Evolutionary conservation across 2,888 invertebrate species (phyloP), one percentile per base, ranked within the genome.

Genomic region (Agonopterix arenella): DNA sequence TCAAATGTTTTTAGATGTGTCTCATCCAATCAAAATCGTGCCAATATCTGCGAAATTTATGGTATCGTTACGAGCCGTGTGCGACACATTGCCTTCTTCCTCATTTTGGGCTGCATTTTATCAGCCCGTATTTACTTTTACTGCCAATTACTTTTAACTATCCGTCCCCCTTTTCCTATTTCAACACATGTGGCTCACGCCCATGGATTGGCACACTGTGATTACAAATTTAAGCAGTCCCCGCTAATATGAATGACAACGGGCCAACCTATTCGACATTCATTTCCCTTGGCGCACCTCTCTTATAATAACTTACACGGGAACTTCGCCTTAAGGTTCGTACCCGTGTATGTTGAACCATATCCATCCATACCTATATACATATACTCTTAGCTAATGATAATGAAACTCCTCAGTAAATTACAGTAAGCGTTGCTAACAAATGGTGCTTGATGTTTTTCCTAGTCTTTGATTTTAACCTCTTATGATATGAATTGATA

Each of bases 161-260:
- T 60, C 56, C 54, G 57, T 56, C 52, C 58, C 70, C 64, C 63
- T 66, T 70, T 72, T 64, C 64, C 69, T 73, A 68, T 67, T 76
- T 68, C 66, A 72, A 71, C 66, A 66, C 64, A 70, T 67, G 69
- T 62, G 64, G 58, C 68, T 64, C 70, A 56, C 72, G 73, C 61
- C 69, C 73, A 70, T 79, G 78, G 77, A 82, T 84, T 77, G 83
- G 75, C 76, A 76, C 76, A 75, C 76, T 72, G 70, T 80, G 81
- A 85, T 89, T 88, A 88, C 83, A 75, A 85, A 89, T 88, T 89
- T 88, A 89, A 78, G 74, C 81, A 79, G 76, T 80, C 78, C 76
- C 78, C 78, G 85, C 86, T 89, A 88, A 89, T 88, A 88, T 89
- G 88, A 85, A 88, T 88, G 86, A 88, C 88, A 86, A 84, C 84